Percentiles rank a stretch among this genome's conserved stretches.
Evolutionary conservation across 1,140 invertebrate species (phyloP).

Genomic region (Euschistus heros): DNA sequence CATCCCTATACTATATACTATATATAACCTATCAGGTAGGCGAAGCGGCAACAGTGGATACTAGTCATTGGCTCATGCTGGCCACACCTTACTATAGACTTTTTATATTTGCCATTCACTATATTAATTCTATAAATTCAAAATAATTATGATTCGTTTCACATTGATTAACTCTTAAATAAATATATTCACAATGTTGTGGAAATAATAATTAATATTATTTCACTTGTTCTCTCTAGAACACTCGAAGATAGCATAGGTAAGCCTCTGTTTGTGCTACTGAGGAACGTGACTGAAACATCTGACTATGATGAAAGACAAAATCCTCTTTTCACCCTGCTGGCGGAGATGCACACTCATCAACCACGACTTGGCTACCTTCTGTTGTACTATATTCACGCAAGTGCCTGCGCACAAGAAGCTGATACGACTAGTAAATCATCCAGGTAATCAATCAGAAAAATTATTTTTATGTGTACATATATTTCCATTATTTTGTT

Average conservation of each 20-base stretch:
- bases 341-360: slow-evolving; percentile 61
- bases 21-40: too few relatives aligned
- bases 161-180: too few relatives aligned
- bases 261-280: slow-evolving; percentile 69
- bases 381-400: slow-evolving; percentile 76
- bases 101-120: too few relatives aligned
- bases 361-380: slow-evolving; percentile 70
- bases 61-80: too few relatives aligned
- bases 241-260: slow-evolving; percentile 63
- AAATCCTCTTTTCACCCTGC: slow-evolving; percentile 57
- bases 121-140: too few relatives aligned
- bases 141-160: too few relatives aligned
- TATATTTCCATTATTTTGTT: neutral
- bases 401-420: slow-evolving; percentile 47
- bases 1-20: too few relatives aligned
- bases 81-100: too few relatives aligned
- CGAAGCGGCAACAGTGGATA: too few relatives aligned
- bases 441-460: neutral
- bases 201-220: neutral
- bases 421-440: slow-evolving; percentile 30
- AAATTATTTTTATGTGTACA: neutral
- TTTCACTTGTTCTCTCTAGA: slow-evolving; percentile 20
- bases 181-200: neutral
- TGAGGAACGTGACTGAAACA: slow-evolving; percentile 58
- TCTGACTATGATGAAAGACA: slow-evolving; percentile 66